A percentile compares a stretch with the other conserved stretches of the same genome.
phyloP scores from a whole-genome alignment of 1,140 invertebrate genomes.

The Pogonomyrmex californicus region DNA sequence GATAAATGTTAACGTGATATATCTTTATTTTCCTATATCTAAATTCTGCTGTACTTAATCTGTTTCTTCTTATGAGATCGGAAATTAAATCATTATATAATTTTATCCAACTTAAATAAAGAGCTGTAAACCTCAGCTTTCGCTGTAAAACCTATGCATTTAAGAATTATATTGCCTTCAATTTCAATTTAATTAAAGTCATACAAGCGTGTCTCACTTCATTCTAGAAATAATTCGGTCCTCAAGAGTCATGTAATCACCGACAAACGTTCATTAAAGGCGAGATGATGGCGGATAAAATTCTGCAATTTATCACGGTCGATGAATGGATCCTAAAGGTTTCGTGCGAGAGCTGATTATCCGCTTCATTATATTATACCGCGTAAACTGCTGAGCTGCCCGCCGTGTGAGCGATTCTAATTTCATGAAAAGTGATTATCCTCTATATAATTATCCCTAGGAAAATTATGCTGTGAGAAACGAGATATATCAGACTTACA shows the following conservation, averaged over 20 bases:
- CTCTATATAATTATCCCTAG: constrained; percentile 55
- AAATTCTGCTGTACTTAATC: neutral
- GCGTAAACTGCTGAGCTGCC: constrained; percentile 17
- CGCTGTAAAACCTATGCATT: neutral
- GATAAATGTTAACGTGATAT: neutral
- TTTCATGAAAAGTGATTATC: constrained; percentile 69
- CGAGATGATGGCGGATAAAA: constrained; percentile 46
- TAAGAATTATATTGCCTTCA: neutral
- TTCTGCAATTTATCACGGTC: constrained; percentile 55
- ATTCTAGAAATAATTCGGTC: constrained; percentile 8
- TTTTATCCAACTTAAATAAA: neutral
- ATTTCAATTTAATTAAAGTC: constrained; percentile 35
- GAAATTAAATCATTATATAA: neutral
- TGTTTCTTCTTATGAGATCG: neutral
- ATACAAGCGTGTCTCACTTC: constrained; percentile 13
- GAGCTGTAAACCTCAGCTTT: neutral
- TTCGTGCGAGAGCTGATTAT: constrained; percentile 32
- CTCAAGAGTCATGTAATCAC: constrained; percentile 43
- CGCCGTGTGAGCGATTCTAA: constrained; percentile 45
- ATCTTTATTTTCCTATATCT: neutral
- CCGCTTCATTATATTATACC: constrained; percentile 47
- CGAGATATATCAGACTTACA: constrained; percentile 50
- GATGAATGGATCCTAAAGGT: constrained; percentile 48
- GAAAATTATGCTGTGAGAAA: constrained; percentile 49
- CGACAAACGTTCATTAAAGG: constrained; percentile 39